Base-by-base conservation (phyloP, 2,797 vertebrate genomes). In the Chaunax sp. region DNA sequence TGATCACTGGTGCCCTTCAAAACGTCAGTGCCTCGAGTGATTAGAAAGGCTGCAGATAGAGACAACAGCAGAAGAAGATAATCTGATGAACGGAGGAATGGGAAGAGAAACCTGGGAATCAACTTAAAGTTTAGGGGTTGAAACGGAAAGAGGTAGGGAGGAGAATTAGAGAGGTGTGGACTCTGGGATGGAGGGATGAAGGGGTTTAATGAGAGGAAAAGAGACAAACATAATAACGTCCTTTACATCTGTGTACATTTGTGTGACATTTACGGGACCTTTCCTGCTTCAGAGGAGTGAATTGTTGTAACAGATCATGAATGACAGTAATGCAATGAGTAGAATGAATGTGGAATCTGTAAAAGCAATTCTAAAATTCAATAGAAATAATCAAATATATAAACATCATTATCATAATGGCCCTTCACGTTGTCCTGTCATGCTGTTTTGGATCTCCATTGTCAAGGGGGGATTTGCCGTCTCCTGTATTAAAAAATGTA, bases 1-100 rank as follows among this genome's bases (percentile, higher is more conserved):
- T 72, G 76, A 82, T 84, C 71, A 75, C 75, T 72, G 52, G 59
- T 60, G 75, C 38, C 75, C 81, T 85, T 85, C 67, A 83, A 74
- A 83, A 83, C 72, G 69, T 75, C 77, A 74, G 45, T 26, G 47
- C 63, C 71, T 40, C 7, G 12, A 65, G 55, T 82, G 73, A 86
- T 77, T 80, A 77, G 45, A 68, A 44, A 73, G 38, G 50, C 62
- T 59, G 43, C 61, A 61, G 64, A 71, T 76, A 64, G 72, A 69
- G 64, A 76, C 55, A 50, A 67, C 68, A 60, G 50, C 43, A 56
- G 54, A 18, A 74, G 49, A 61, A 35, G 49, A 49, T 20, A 38
- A 11, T 15, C 40, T 10, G 25, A 66, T 54, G 51, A 67, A 60
- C 69, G 51, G 55, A 38, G 55, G 43, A 6, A n/a, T 11, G 23